phyloP scores from a whole-genome alignment of 2,113 vertebrate species.

The Hepsetus odoe region DNA sequence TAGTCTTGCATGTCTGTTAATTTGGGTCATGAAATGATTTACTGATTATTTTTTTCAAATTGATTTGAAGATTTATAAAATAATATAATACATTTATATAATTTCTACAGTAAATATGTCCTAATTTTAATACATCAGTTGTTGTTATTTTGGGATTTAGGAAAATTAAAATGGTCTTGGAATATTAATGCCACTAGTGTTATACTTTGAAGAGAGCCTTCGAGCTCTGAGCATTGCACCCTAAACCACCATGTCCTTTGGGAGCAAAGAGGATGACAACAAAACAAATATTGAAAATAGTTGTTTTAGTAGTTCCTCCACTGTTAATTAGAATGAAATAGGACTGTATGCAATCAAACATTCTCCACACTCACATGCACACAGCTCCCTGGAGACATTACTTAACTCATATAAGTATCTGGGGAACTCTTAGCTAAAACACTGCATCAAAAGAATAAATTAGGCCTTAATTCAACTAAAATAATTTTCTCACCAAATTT shows the following conservation, averaged over 20 bases:
- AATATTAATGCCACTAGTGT: neutral
- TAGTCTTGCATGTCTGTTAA: neutral
- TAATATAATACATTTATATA: neutral
- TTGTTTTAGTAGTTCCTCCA: constrained; percentile 75
- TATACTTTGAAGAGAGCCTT: neutral
- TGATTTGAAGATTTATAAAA: neutral
- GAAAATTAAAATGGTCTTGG: neutral
- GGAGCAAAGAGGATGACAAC: constrained; percentile 58
- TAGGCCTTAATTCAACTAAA: constrained; percentile 76
- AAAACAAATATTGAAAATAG: constrained; percentile 81
- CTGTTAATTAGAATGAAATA: constrained; percentile 79
- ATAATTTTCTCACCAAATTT: constrained; percentile 66
- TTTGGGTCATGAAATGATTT: too few species aligned
- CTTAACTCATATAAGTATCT: constrained; percentile 75
- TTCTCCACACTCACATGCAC: too few species aligned
- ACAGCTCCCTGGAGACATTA: constrained; percentile 68
- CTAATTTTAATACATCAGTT: neutral
- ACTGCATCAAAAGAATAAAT: constrained; percentile 81
- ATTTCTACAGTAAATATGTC: neutral
- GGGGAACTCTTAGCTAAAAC: constrained; percentile 80
- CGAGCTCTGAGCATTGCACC: neutral
- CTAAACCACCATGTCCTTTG: constrained; percentile 18
- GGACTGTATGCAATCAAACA: constrained; percentile 77
- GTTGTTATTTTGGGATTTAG: neutral
- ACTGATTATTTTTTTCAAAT: neutral